These are phyloP conservation scores for Adelognathus sp. DNA, from an alignment of 2,888 invertebrate genomes.

Conservation along the genomic window DNA sequence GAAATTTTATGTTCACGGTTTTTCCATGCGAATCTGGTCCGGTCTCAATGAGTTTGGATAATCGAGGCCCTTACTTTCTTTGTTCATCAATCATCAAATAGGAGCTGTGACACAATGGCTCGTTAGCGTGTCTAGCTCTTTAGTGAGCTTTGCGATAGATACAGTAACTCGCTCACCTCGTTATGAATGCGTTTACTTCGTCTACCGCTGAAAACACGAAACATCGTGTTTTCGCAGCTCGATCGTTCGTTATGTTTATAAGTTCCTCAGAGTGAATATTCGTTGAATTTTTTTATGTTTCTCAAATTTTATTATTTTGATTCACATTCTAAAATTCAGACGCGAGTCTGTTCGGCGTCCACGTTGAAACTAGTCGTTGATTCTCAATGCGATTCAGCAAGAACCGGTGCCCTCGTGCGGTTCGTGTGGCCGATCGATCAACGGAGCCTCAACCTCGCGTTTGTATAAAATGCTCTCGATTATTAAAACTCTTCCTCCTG, in stretches of 20 bases:
- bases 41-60: too few species aligned
- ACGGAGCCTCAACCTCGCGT: conserved; percentile 45
- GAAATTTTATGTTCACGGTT: too few species aligned
- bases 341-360: background rate
- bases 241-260: background rate
- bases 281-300: background rate
- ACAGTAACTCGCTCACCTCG: background rate
- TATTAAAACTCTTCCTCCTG: conserved; percentile 49
- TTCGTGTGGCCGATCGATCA: conserved; percentile 48
- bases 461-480: conserved; percentile 53
- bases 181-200: background rate
- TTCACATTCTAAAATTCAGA: background rate
- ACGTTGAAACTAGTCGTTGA: background rate
- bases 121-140: conserved; percentile 21
- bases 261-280: background rate
- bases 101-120: background rate
- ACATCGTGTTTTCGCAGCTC: background rate
- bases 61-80: too few species aligned
- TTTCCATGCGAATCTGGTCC: too few species aligned
- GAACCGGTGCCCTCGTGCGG: conserved; percentile 57
- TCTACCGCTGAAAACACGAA: background rate
- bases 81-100: conserved; percentile 19
- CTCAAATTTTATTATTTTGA: background rate
- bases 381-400: background rate
- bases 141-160: background rate